phyloP scores from a whole-genome alignment of 2,888 invertebrate genomes.

The Bellardia pandia region DNA sequence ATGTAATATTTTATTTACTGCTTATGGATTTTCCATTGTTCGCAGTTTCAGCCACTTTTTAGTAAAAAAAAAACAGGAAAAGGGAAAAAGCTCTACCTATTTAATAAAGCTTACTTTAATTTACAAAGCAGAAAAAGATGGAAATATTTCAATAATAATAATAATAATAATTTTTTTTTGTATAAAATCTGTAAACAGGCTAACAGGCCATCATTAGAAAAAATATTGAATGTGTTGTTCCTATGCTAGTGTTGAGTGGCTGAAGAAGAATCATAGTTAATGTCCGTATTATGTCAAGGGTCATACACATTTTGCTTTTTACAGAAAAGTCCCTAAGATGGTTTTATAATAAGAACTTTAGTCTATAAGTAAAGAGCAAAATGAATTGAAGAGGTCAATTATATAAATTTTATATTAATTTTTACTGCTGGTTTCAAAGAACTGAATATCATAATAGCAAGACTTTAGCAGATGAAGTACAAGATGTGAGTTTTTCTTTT shows the following conservation, averaged over 20 bases:
- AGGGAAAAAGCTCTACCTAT: no score
- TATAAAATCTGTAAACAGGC: neutral
- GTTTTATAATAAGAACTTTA: conserved; percentile 11
- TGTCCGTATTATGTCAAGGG: conserved; percentile 57
- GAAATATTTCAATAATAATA: neutral
- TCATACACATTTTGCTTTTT: conserved; percentile 51
- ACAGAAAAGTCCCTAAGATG: conserved; percentile 20
- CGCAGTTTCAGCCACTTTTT: neutral
- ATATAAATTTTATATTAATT: conserved; percentile 56
- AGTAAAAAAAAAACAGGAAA: neutral
- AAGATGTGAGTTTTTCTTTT: conserved; percentile 14
- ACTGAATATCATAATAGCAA: neutral
- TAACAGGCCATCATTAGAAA: conserved; percentile 4
- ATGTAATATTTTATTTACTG: conserved; percentile 50
- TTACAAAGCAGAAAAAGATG: neutral
- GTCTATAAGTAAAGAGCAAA: neutral
- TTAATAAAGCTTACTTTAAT: neutral
- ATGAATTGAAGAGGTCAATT: conserved; percentile 66
- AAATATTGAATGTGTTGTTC: neutral
- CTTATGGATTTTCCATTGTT: conserved; percentile 62
- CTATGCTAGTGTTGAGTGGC: neutral
- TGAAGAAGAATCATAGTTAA: conserved; percentile 20
- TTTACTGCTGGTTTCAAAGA: neutral
- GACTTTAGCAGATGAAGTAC: conserved; percentile 16
- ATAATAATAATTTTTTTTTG: neutral